A percentile compares a stretch with the other conserved stretches of the same genome.
Evolutionary conservation across 2,888 invertebrate genomes (phyloP).

Genomic region (Marasmarcha lunaedactyla): DNA sequence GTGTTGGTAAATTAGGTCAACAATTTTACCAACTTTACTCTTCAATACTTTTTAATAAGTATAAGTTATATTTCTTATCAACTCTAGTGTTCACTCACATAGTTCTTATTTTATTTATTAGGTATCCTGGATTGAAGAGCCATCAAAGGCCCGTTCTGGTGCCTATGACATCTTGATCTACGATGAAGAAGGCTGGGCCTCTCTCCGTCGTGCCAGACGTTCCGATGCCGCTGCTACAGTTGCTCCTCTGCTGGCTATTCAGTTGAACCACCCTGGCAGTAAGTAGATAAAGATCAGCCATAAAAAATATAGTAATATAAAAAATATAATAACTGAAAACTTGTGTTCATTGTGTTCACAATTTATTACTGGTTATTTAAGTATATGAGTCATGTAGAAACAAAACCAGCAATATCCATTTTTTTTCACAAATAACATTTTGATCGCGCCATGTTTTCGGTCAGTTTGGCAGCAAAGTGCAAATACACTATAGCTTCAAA

Average conservation of each 20-base stretch:
- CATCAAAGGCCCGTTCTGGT: slow-evolving; percentile 84
- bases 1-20: too few species aligned
- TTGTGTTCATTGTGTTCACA: neutral
- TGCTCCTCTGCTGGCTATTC: slow-evolving; percentile 78
- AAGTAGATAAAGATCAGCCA: slow-evolving; percentile 28
- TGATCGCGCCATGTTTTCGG: too few species aligned
- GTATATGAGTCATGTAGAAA: too few species aligned
- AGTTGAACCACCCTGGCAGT: slow-evolving; percentile 69
- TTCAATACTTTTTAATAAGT: too few species aligned
- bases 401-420: too few species aligned
- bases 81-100: too few species aligned
- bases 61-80: too few species aligned
- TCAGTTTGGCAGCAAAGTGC: too few species aligned
- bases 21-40: too few species aligned
- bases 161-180: slow-evolving; percentile 83
- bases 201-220: slow-evolving; percentile 84
- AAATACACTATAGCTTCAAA: too few species aligned
- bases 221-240: slow-evolving; percentile 76
- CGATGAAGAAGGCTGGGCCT: slow-evolving; percentile 93
- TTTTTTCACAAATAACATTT: too few species aligned
- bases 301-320: neutral
- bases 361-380: neutral
- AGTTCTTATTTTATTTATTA: slow-evolving; percentile 49
- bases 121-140: slow-evolving; percentile 95
- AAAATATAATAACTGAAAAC: neutral